Base-by-base conservation (phyloP, 2,888 invertebrate species). In the Thyatira batis region DNA sequence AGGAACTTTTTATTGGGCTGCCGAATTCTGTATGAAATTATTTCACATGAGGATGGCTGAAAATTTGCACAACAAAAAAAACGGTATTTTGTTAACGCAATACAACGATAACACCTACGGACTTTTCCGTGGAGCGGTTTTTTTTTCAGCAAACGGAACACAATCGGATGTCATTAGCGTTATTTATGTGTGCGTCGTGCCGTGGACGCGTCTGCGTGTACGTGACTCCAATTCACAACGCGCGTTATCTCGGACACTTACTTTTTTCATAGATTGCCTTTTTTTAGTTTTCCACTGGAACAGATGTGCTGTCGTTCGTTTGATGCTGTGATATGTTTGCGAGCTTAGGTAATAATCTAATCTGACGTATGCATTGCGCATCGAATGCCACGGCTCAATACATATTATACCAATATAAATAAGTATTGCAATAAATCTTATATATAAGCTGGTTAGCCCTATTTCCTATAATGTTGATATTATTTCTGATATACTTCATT, bases 111-210 rank as follows among this genome's bases (percentile, higher is more conserved):
- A 63, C 57, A 60, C 54, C 57, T 45, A 55, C 44, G 54, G 51
- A 30, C 54, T 57, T 54, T 63, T 51, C 50, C 44, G 45, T 62
- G 63, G 63, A 58, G 17, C 39, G 39, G 17, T 39, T 60, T 73
- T 74, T 71, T 73, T 75, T 72, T 65, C 64, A 66, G 74, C 77
- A 73, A 78, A 76, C 71, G 67, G 80, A 78, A 79, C 81, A 82
- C 84, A 85, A 84, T 84, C 84, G 84, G 84, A 83, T 84, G 85
- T 89, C 89, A 87, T 89, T 89, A 89, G 84, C 70, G 84, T 85
- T 88, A 88, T 89, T 89, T 88, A 89, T 85, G 86, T 81, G 81
- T 71, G 69, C 74, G 70, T 73, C 85, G 85, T 85, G 86, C 71
- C 75, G 77, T 67, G 84, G 83, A 80, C 84, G 77, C 69, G 67